These are phyloP conservation scores for Papilio gigon DNA, from an alignment of 2,888 invertebrate species.

Conservation along the genomic window DNA sequence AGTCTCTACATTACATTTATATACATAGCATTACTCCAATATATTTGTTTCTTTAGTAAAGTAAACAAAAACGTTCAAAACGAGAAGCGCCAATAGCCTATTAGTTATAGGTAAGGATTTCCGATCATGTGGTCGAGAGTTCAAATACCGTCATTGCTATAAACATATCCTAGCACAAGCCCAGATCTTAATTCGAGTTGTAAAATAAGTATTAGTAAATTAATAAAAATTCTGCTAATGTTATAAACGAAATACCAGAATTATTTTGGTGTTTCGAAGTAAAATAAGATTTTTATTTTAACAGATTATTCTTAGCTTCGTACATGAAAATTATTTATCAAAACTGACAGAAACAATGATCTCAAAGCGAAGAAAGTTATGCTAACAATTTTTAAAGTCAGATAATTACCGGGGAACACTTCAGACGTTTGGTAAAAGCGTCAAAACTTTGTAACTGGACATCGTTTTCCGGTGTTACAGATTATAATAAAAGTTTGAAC, in stretches of 20 bases:
- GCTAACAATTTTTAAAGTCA: background rate
- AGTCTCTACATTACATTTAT: background rate
- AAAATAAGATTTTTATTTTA: background rate
- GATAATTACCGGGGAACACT: background rate
- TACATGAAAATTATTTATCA: background rate
- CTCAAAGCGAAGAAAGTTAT: background rate
- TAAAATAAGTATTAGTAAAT: no score
- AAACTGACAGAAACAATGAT: slow-evolving; percentile 1
- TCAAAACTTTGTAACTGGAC: slow-evolving; percentile 2
- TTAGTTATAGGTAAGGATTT: no score
- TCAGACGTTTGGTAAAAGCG: background rate
- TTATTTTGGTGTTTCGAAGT: background rate
- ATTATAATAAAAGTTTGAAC: background rate
- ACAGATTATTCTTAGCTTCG: background rate
- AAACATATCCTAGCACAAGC: no score
- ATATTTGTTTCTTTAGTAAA: background rate
- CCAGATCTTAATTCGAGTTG: no score
- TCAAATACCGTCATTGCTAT: no score
- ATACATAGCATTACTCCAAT: background rate
- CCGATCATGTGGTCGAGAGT: no score
- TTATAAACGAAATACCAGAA: background rate
- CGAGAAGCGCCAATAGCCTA: no score
- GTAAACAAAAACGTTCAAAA: background rate
- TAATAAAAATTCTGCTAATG: background rate
- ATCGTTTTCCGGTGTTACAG: slow-evolving; percentile 16